phyloP scores from a whole-genome alignment of 53 echinoderm and acorn worm genomes.

The Paracentrotus lividus region DNA sequence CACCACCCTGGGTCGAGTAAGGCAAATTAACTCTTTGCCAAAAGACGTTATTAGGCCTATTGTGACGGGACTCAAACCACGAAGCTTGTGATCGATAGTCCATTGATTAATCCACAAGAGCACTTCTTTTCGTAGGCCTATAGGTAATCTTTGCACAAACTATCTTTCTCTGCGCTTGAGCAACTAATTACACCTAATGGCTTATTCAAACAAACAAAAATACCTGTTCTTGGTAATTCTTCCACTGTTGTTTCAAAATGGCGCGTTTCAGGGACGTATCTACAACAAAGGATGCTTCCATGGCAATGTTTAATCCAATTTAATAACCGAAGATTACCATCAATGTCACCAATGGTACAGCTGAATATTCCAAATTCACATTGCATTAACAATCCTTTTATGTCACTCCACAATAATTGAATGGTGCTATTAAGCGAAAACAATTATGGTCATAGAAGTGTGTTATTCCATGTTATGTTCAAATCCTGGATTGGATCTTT shows the following conservation, averaged over 20 bases:
- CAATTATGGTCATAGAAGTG: neutral
- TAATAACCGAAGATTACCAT: neutral
- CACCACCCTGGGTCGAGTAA: too few relatives aligned
- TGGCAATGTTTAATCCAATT: neutral
- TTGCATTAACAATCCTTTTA: neutral
- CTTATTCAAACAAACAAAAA: too few relatives aligned
- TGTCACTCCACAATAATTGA: neutral
- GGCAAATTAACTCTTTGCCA: too few relatives aligned
- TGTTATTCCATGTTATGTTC: neutral
- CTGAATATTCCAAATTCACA: neutral
- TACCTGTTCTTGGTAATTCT: slow-evolving; percentile 51
- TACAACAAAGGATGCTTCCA: slow-evolving; percentile 34
- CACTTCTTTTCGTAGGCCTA: too few relatives aligned
- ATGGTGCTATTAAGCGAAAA: neutral
- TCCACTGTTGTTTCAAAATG: slow-evolving; percentile 38
- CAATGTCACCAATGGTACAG: neutral
- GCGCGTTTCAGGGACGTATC: slow-evolving; percentile 58
- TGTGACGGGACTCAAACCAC: too few relatives aligned
- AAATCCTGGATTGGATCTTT: neutral
- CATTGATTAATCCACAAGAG: too few relatives aligned
- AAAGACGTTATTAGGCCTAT: too few relatives aligned
- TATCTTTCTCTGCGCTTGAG: too few relatives aligned
- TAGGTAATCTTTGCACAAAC: too few relatives aligned
- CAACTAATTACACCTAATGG: too few relatives aligned
- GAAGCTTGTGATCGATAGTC: too few relatives aligned